Base-by-base conservation (phyloP, 2,113 vertebrate genomes). In the Gambusia holbrooki region DNA sequence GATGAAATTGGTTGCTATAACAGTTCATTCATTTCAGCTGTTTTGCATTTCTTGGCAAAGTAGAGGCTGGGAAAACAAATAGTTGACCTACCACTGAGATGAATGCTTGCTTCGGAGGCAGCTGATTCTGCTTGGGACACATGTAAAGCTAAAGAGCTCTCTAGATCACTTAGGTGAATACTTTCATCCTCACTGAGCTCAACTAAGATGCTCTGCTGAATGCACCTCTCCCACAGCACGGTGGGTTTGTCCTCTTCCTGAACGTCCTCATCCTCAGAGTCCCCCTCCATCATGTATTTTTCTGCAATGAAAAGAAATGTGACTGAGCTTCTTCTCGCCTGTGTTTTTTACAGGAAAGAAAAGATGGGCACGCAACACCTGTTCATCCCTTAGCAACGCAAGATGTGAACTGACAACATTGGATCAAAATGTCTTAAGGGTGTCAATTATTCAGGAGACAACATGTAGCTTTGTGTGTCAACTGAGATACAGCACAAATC, bases 181-280 rank as follows among this genome's bases (percentile, higher is more conserved):
- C 94, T 94, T 76, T 94, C 93, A 76, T 95, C 91, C 66, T 95
- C 94, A 77, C 92, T 93, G 1, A 94, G 90, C 76, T 95, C 92
- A 0, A 95, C 83, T 71, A 94, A 78, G 82, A 95, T 92, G 80
- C 88, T 94, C 68, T 95, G 95, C 84, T 93, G 84, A 69, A 94
- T 83, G 65, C 69, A 84, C 76, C 83, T 94, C 80, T 95, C 87
- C 94, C 94, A 95, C 15, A 95, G 70, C 61, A 95, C 82, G 0
- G 81, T 66, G 0, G 84, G 42, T 28, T 33, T 68, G 27, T 62
- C 61, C 62, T 82, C 82, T 37, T 66, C 66, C 35, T 85, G 84
- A 45, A 64, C 35, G 27, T 92, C 82, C 45, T 90, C 84, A 14
- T 92, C 90, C 0, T 92, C 88, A 12, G 54, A 37, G 5, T 87